Evolutionary conservation across 2,888 invertebrate species (phyloP).

Genomic region (Helicoverpa assulta): DNA sequence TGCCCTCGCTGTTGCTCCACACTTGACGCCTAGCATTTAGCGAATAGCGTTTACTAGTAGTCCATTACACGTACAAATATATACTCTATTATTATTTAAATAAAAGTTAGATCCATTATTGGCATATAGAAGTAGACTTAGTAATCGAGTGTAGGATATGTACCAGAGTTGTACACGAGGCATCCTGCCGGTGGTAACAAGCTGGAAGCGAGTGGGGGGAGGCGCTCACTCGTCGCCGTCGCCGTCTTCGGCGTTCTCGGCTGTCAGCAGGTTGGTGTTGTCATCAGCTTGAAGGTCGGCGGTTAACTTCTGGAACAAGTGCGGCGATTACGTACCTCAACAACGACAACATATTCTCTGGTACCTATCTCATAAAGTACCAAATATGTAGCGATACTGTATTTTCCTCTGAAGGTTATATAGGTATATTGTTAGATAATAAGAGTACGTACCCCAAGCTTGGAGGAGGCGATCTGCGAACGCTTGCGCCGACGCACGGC

Average conservation of each 20-base stretch:
- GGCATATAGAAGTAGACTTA: constrained; percentile 41
- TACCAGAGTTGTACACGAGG: constrained; percentile 75
- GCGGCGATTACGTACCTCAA: constrained; percentile 40
- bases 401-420: too few relatives aligned
- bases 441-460: constrained; percentile 81
- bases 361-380: neutral
- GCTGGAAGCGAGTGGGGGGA: constrained; percentile 69
- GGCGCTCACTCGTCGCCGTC: constrained; percentile 77
- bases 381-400: too few relatives aligned
- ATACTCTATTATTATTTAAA: constrained; percentile 55
- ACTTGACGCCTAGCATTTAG: constrained; percentile 39
- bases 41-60: constrained; percentile 42
- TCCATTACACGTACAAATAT: constrained; percentile 58
- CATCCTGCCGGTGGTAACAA: constrained; percentile 73
- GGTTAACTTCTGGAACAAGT: constrained; percentile 82
- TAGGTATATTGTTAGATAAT: neutral
- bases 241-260: constrained; percentile 85
- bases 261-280: constrained; percentile 86
- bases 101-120: constrained; percentile 39
- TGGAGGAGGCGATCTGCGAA: constrained; percentile 75
- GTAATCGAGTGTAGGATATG: constrained; percentile 62
- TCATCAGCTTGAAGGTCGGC: constrained; percentile 86
- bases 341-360: neutral
- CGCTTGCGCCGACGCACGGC: constrained; percentile 87
- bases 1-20: constrained; percentile 28